Base-by-base conservation (phyloP, 2,888 invertebrate species). In the Serrognathus titanus region DNA sequence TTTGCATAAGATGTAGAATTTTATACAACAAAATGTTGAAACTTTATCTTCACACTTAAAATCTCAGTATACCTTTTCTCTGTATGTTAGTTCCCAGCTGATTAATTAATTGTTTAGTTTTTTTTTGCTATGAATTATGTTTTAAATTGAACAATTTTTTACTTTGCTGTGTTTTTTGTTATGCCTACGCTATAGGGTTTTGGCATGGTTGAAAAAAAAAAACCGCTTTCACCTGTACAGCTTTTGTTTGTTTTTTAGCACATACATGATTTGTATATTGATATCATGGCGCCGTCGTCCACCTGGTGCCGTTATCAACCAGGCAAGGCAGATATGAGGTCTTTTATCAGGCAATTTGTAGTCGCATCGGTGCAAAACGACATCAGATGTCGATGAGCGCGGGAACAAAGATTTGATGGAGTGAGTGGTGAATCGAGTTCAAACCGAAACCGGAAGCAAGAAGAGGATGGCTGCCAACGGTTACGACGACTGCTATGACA, bases 401-500 rank as follows among this genome's bases (percentile, higher is more conserved):
- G 54, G 38, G 48, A 49, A 45, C 40, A 31, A 31, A 31, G 24
- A 53, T 50, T 53, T 53, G 57, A 57, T 57, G 57, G 53, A 57
- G 57, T 53, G 57, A 57, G 57, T 57, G 49, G 39, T 37, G 35
- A 52, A 38, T 16, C 13, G 13, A 46, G 47, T 31, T 39, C 52
- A 36, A 46, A 51, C 38, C 41, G 36, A 45, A 49, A 54, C 50
- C 53, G 48, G 40, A 55, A 41, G 36, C 35, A 37, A 37, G 16
- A 68, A n/a, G 43, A 80, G 80, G 78, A 84, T 83, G 83, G 82
- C 83, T 76, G 81, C 78, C 52, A 83, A 82, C 69, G 73, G 74
- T 46, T 87, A 86, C 67, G 82, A 82, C 59, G 83, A 83, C 55
- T 86, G 84, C 69, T 83, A 83, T 70, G 88, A 88, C 68, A 82